Conservation (phyloP, 1,140 invertebrate genomes). For the Saxidomus purpurata region DNA sequence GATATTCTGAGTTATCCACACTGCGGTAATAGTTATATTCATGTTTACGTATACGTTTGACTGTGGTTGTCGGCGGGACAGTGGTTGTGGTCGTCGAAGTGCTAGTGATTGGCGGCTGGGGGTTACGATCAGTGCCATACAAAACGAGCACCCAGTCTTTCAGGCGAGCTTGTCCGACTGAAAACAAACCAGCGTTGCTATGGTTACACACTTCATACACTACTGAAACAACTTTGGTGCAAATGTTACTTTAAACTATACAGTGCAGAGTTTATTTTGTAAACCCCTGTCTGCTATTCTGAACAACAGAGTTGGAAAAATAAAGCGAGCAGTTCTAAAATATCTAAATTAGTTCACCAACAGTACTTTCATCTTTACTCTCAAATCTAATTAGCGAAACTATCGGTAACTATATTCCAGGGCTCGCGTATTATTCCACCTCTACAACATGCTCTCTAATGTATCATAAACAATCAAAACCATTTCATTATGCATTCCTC, state of each 20-base stretch:
- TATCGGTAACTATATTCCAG: too few species aligned
- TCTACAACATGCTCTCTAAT: too few species aligned
- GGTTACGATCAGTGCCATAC: slow-evolving; percentile 83
- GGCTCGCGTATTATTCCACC: too few species aligned
- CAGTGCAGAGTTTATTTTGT: neutral
- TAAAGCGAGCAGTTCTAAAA: neutral
- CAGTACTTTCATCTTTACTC: too few species aligned
- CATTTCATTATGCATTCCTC: too few species aligned
- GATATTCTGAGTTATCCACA: slow-evolving; percentile 1
- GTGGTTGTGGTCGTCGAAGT: slow-evolving; percentile 74
- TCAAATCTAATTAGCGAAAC: too few species aligned
- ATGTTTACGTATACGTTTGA: slow-evolving; percentile 59
- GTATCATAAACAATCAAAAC: too few species aligned
- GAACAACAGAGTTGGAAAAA: neutral
- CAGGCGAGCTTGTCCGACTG: slow-evolving; percentile 81
- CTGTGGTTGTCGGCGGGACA: slow-evolving; percentile 63
- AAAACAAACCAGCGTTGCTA: slow-evolving; percentile 73
- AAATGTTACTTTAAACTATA: neutral
- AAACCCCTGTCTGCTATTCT: neutral
- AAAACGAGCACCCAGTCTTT: slow-evolving; percentile 84
- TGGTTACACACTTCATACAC: slow-evolving; percentile 49
- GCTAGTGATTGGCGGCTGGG: slow-evolving; percentile 73
- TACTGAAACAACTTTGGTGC: slow-evolving; percentile 3
- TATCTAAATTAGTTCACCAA: too few species aligned
- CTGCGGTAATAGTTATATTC: slow-evolving; percentile 33